phyloP scores from a whole-genome alignment of 2,113 vertebrate genomes.

The Periophthalmodon schlosseri region DNA sequence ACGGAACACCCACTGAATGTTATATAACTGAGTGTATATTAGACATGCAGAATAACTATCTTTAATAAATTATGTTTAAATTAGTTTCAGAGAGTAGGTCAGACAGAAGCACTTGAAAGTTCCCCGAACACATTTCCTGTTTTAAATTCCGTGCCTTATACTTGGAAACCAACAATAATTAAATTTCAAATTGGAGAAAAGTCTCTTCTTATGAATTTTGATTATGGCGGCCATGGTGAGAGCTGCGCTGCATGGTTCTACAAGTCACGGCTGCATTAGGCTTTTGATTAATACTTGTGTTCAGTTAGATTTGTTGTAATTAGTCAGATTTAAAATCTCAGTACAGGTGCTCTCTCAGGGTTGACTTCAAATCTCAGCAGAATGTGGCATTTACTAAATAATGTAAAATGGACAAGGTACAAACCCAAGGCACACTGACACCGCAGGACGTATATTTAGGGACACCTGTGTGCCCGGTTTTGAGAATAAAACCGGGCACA shows the following conservation, averaged over 20 bases:
- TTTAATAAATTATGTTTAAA: slow-evolving; percentile 17
- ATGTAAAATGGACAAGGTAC: too few relatives aligned
- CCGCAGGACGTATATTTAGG: too few relatives aligned
- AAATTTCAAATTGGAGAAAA: slow-evolving; percentile 42
- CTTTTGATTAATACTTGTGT: slow-evolving; percentile 23
- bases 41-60: slow-evolving; percentile 12
- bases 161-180: slow-evolving; percentile 36
- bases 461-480: too few relatives aligned
- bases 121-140: slow-evolving; percentile 1
- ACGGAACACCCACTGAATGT: slow-evolving; percentile 21
- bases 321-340: background rate
- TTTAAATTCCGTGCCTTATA: slow-evolving; percentile 31
- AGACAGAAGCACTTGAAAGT: background rate
- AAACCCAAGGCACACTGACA: too few relatives aligned
- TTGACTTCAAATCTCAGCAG: too few relatives aligned
- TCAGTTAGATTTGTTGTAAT: slow-evolving; percentile 11
- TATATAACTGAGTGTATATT: slow-evolving; percentile 27
- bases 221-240: slow-evolving; percentile 22
- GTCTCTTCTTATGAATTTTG: slow-evolving; percentile 36
- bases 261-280: slow-evolving; percentile 33
- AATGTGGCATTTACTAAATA: too few relatives aligned
- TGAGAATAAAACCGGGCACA: too few relatives aligned
- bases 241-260: slow-evolving; percentile 6
- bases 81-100: slow-evolving; percentile 14
- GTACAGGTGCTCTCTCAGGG: too few relatives aligned